These are phyloP conservation scores for Podotricha telesiphe DNA, from an alignment of 2,888 invertebrate genomes.

Conservation along the genomic window DNA sequence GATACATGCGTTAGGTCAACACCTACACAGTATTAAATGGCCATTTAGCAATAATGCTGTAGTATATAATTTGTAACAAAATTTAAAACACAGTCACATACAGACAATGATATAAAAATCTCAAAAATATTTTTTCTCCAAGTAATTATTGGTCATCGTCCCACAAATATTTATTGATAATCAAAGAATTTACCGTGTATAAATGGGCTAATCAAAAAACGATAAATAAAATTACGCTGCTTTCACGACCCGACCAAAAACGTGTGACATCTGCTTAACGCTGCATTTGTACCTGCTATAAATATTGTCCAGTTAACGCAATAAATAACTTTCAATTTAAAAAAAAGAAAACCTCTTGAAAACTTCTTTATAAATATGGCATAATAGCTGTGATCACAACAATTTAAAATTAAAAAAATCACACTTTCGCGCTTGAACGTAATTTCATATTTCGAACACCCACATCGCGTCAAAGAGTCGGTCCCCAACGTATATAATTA, in stretches of 20 bases:
- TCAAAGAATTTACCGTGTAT: slow-evolving; percentile 48
- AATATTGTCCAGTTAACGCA: slow-evolving; percentile 67
- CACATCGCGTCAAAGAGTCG: slow-evolving; percentile 70
- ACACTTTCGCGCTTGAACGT: slow-evolving; percentile 76
- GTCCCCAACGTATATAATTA: slow-evolving; percentile 74
- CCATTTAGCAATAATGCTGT: neutral
- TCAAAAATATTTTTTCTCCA: neutral
- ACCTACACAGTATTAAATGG: no score
- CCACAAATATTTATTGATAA: slow-evolving; percentile 36
- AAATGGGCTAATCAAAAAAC: slow-evolving; percentile 79
- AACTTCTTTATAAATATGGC: slow-evolving; percentile 55
- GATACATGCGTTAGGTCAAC: no score
- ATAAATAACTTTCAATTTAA: slow-evolving; percentile 51
- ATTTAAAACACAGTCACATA: neutral
- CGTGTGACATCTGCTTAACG: slow-evolving; percentile 66
- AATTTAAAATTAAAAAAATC: slow-evolving; percentile 62
- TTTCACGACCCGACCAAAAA: slow-evolving; percentile 68
- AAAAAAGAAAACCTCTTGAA: slow-evolving; percentile 44
- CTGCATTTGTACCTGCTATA: slow-evolving; percentile 67
- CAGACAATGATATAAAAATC: neutral
- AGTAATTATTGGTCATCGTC: slow-evolving; percentile 8
- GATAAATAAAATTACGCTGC: slow-evolving; percentile 79
- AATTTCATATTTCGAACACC: slow-evolving; percentile 81
- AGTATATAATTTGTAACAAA: neutral
- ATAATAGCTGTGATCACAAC: slow-evolving; percentile 55